Evolutionary conservation across 2,113 vertebrate species (phyloP).

Genomic region (Caloenas nicobarica): DNA sequence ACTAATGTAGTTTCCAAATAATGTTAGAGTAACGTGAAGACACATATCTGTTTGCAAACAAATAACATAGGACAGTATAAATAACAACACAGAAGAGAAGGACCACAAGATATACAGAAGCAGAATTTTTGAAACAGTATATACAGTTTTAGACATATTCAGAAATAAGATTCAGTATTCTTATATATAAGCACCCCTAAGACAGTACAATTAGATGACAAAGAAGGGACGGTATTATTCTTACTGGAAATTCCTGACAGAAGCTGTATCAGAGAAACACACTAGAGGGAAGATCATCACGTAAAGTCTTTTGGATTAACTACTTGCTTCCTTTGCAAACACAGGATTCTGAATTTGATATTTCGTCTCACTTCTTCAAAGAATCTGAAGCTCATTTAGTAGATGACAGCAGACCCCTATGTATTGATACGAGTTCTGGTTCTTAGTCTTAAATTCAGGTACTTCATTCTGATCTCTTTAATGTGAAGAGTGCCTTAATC

Average conservation of each 20-base stretch:
- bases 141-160: background rate
- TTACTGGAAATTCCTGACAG: background rate
- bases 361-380: background rate
- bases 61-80: background rate
- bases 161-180: background rate
- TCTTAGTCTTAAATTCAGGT: background rate
- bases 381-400: background rate
- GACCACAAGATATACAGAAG: background rate
- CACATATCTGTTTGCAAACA: background rate
- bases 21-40: background rate
- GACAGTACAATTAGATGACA: background rate
- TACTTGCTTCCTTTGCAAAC: background rate
- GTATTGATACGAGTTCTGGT: background rate
- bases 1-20: background rate
- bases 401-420: background rate
- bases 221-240: background rate
- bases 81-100: background rate
- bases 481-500: constrained; percentile 31
- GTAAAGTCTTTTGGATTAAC: background rate
- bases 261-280: background rate
- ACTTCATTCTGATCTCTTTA: background rate
- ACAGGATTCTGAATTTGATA: background rate
- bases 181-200: background rate
- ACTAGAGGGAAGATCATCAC: background rate
- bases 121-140: background rate